phyloP scores from a whole-genome alignment of 2,888 invertebrate species.

The Pomacea canaliculata region DNA sequence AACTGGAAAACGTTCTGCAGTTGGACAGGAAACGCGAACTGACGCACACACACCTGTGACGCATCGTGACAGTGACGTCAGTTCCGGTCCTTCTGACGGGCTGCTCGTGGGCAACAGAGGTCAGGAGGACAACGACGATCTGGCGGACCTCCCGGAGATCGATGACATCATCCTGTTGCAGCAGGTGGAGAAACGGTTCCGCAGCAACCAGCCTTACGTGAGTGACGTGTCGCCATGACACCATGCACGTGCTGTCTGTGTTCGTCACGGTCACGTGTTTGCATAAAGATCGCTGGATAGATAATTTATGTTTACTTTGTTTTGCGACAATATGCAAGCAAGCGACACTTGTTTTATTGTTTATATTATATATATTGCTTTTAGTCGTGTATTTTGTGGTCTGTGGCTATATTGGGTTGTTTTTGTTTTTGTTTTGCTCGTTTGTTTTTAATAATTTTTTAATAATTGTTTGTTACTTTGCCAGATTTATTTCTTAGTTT shows the following conservation, averaged over 20 bases:
- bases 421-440: too few species aligned
- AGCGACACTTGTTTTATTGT: too few species aligned
- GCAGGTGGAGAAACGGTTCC: slow-evolving; percentile 7
- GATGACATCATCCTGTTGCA: slow-evolving; percentile 22
- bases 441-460: too few species aligned
- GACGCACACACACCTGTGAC: neutral
- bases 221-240: slow-evolving; percentile 1
- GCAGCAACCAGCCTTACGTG: slow-evolving; percentile 16
- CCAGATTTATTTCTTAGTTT: too few species aligned
- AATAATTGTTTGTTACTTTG: too few species aligned
- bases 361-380: too few species aligned
- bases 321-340: too few species aligned
- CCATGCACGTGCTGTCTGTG: too few species aligned
- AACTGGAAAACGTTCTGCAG: neutral
- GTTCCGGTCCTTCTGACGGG: neutral
- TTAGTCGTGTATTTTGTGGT: too few species aligned
- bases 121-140: neutral
- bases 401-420: too few species aligned
- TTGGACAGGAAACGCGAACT: neutral
- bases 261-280: neutral
- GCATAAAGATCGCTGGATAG: too few species aligned
- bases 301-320: too few species aligned
- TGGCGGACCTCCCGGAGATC: slow-evolving; percentile 12
- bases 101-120: neutral
- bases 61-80: neutral